Percentiles rank a stretch among this genome's conserved stretches.
Evolutionary conservation across 2,113 vertebrate species (phyloP).

Genomic region (Paramisgurnus dabryanus): DNA sequence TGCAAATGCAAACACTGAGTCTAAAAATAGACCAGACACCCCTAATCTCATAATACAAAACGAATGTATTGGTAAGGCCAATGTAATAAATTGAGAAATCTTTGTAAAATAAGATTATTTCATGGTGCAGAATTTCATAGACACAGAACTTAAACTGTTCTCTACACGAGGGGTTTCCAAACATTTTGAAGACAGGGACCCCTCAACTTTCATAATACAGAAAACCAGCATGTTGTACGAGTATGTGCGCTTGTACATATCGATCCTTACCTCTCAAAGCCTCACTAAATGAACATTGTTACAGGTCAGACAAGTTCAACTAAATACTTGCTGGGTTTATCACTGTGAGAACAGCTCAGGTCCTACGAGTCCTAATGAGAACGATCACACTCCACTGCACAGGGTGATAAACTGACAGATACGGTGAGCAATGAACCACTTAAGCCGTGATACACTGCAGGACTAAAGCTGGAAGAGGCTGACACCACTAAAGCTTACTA

Average conservation of each 20-base stretch:
- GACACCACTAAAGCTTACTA: neutral
- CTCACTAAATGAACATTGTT: constrained; percentile 13
- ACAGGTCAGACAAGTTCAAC: constrained; percentile 31
- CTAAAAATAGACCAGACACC: constrained; percentile 49
- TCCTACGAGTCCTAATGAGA: constrained; percentile 10
- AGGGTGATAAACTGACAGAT: constrained; percentile 17
- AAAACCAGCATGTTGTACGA: neutral
- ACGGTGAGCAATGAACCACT: neutral
- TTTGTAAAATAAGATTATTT: too few relatives aligned
- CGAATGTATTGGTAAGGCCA: constrained; percentile 7
- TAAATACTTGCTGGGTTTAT: constrained; percentile 18
- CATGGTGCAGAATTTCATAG: too few relatives aligned
- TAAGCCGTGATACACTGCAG: neutral
- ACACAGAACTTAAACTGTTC: too few relatives aligned
- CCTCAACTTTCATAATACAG: too few relatives aligned
- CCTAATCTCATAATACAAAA: neutral
- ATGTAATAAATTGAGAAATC: neutral
- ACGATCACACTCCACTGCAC: constrained; percentile 23
- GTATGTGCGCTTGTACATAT: neutral
- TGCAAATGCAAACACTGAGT: neutral
- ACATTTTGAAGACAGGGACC: too few relatives aligned
- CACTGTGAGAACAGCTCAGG: neutral
- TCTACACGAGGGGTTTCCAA: neutral
- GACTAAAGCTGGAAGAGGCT: neutral
- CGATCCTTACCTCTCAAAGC: neutral